phyloP scores from a whole-genome alignment of 1,140 invertebrate genomes.

The Drosophila sturtevanti region DNA sequence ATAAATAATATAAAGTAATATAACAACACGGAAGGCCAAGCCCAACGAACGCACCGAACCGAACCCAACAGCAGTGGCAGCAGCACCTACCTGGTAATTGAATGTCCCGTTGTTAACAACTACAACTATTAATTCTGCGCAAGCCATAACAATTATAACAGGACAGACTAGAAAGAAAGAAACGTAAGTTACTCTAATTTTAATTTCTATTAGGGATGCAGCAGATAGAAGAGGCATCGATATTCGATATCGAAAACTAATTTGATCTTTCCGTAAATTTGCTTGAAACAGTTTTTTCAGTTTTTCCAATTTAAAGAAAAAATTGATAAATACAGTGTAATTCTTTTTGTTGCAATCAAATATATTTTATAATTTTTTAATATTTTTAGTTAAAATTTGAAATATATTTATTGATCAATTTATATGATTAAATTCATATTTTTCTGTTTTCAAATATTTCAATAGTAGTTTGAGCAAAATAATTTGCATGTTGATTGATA shows the following conservation, averaged over 20 bases:
- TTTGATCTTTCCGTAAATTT: background rate
- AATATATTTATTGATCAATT: no score
- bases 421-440: no score
- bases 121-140: constrained; percentile 8
- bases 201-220: background rate
- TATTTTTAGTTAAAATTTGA: no score
- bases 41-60: constrained; percentile 4
- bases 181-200: background rate
- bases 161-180: background rate
- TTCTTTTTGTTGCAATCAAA: no score
- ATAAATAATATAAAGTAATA: background rate
- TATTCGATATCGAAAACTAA: background rate
- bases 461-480: no score
- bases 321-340: no score
- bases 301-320: no score
- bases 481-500: no score
- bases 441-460: no score
- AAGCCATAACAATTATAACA: background rate
- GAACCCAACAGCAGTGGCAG: background rate
- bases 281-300: no score
- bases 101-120: constrained; percentile 5
- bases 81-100: constrained; percentile 2
- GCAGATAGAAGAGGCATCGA: background rate
- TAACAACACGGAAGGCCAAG: constrained; percentile 1
- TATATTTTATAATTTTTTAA: no score